Evolutionary conservation across 1,140 invertebrate species (phyloP), one percentile per base, ranked within the genome.

Genomic region (Linepithema humile): DNA sequence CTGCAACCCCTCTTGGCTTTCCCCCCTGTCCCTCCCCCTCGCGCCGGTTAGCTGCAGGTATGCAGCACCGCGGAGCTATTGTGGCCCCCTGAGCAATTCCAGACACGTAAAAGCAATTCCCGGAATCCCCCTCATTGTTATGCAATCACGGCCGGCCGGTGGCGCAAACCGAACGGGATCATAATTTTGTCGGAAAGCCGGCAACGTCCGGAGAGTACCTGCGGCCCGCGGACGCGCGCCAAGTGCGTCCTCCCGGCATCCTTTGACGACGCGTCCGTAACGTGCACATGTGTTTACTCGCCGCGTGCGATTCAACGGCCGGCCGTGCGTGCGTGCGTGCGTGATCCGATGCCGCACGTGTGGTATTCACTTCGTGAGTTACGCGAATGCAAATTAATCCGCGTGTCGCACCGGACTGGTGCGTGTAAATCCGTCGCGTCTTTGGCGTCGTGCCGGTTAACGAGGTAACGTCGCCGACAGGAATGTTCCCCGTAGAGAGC

Each of bases 71-170:
- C 88, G 89, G 84, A 87, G 64, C 90, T 87, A 91, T 92, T 91
- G 89, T 91, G 85, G 84, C 82, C 62, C 86, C 83, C 85, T 77
- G 84, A 91, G 90, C 90, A 93, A 94, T 94, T 93, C 93, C 89
- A 91, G 91, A 92, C 93, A 94, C 93, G 92, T 94, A 93, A 94
- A 93, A 93, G 93, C 93, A 91, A 94, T 94, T 94, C 91, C 89
- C 87, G 91, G 93, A 94, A 93, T 94, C 91, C 77, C 85, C 60
- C 85, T 92, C 92, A 92, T 94, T 94, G 93, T 94, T 93, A 94
- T 93, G 92, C 93, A 94, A 94, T 94, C 93, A 93, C 89, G 89
- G 86, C 83, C 40, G 70, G 55, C 72, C 70, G 85, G 48, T 84
- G 59, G 82, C 59, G 88, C 87, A 89, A 89, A 89, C 87, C 88